These are phyloP conservation scores for Pterois miles DNA, from an alignment of 2,797 vertebrate genomes.

Conservation along the genomic window DNA sequence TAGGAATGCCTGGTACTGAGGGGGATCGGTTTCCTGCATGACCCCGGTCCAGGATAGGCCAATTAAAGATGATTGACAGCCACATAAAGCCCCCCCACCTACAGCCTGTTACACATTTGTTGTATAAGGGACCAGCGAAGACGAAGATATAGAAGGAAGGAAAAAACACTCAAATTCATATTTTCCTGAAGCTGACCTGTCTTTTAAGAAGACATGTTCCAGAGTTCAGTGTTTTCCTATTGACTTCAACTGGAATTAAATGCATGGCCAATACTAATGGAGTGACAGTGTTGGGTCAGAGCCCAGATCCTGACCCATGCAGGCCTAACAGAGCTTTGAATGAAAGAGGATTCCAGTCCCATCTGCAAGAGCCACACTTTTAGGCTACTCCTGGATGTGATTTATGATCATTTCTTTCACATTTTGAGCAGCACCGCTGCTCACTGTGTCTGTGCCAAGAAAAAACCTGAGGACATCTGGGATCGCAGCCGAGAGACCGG, in stretches of 20 bases:
- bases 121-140: constrained; percentile 40
- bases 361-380: constrained; percentile 53
- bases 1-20: constrained; percentile 71
- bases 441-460: constrained; percentile 57
- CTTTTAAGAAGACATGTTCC: constrained; percentile 21
- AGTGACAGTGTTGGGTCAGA: constrained; percentile 62
- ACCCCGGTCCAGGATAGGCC: constrained; percentile 68
- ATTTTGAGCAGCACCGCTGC: constrained; percentile 48
- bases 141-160: constrained; percentile 18
- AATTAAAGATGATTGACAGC: constrained; percentile 82
- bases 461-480: constrained; percentile 68
- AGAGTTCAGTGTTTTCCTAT: constrained; percentile 22
- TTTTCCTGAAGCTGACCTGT: constrained; percentile 24
- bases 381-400: constrained; percentile 48
- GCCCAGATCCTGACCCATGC: constrained; percentile 61
- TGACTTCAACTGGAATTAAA: constrained; percentile 59
- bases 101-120: constrained; percentile 45
- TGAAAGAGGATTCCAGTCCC: constrained; percentile 60
- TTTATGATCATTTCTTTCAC: constrained; percentile 65
- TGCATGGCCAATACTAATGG: constrained; percentile 48
- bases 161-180: constrained; percentile 15
- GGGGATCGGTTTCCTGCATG: constrained; percentile 76
- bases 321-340: constrained; percentile 38
- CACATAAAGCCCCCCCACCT: constrained; percentile 52
- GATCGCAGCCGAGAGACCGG: constrained; percentile 49